Conservation (phyloP, 2,888 invertebrate species). For the Leucania comma region DNA sequence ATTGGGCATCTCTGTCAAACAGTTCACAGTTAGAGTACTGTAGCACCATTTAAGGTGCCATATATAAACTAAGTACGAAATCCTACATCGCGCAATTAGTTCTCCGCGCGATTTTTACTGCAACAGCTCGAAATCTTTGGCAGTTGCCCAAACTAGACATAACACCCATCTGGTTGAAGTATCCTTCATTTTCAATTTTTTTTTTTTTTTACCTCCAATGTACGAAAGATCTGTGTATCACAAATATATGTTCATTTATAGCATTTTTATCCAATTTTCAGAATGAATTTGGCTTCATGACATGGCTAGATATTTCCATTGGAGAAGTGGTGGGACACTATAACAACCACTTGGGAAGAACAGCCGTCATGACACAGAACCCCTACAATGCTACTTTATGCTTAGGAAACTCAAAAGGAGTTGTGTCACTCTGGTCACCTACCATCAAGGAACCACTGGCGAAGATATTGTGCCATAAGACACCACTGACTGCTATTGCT, state of each 20-base stretch:
- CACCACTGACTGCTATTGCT: slow-evolving; percentile 94
- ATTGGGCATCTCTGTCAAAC: not conserved
- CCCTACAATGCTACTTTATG: slow-evolving; percentile 98
- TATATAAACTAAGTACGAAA: too few relatives aligned
- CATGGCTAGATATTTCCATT: slow-evolving; percentile 98
- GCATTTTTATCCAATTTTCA: slow-evolving; percentile 69
- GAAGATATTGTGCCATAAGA: slow-evolving; percentile 97
- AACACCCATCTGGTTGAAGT: too few relatives aligned
- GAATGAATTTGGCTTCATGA: slow-evolving; percentile 94
- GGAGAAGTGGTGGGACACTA: slow-evolving; percentile 96
- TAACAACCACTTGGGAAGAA: slow-evolving; percentile 94
- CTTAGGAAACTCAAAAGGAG: slow-evolving; percentile 97
- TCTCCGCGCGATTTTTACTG: too few relatives aligned
- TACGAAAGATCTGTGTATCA: not conserved
- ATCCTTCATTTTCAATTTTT: too few relatives aligned
- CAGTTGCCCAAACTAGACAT: too few relatives aligned
- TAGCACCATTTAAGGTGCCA: too few relatives aligned
- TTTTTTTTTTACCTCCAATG: too few relatives aligned
- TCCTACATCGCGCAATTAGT: too few relatives aligned
- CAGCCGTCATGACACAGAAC: slow-evolving; percentile 97
- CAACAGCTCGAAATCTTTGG: too few relatives aligned
- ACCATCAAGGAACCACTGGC: slow-evolving; percentile 96
- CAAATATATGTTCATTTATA: too few relatives aligned
- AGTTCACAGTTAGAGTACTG: not conserved
- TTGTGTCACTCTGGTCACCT: slow-evolving; percentile 99